These are phyloP conservation scores for Xylocampa areola DNA, from an alignment of 2,888 invertebrate species.

Conservation along the genomic window DNA sequence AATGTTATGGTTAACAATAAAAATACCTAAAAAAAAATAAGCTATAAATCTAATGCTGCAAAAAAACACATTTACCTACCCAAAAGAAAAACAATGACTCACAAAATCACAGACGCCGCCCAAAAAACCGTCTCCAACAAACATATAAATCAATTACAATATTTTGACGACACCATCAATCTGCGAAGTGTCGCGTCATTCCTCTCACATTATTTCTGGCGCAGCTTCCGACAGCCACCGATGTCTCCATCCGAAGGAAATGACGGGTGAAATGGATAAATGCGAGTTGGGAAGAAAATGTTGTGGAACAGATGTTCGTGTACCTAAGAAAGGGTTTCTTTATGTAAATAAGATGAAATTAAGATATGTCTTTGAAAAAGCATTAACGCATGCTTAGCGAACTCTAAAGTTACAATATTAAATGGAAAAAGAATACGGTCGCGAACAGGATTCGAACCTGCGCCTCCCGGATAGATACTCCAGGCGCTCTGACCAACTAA, in stretches of 20 bases:
- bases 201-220: conserved; percentile 74
- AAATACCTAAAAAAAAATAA: too few relatives aligned
- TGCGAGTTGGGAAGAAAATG: conserved; percentile 30
- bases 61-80: background rate
- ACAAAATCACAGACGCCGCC: conserved; percentile 48
- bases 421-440: too few relatives aligned
- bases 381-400: too few relatives aligned
- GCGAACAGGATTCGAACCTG: too few relatives aligned
- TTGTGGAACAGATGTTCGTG: conserved; percentile 21
- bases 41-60: too few relatives aligned
- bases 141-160: conserved; percentile 67
- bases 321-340: conserved; percentile 3
- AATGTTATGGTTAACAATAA: too few relatives aligned
- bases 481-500: too few relatives aligned
- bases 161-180: conserved; percentile 72
- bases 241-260: conserved; percentile 38
- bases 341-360: too few relatives aligned
- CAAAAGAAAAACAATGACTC: conserved; percentile 48
- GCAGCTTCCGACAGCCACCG: conserved; percentile 63
- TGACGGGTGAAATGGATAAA: conserved; percentile 49
- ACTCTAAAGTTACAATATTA: too few relatives aligned
- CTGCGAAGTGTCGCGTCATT: conserved; percentile 72
- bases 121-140: conserved; percentile 63
- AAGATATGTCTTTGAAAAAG: too few relatives aligned
- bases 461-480: too few relatives aligned